Base-by-base conservation (phyloP, 1,140 invertebrate genomes). In the Drosophila yakuba region DNA sequence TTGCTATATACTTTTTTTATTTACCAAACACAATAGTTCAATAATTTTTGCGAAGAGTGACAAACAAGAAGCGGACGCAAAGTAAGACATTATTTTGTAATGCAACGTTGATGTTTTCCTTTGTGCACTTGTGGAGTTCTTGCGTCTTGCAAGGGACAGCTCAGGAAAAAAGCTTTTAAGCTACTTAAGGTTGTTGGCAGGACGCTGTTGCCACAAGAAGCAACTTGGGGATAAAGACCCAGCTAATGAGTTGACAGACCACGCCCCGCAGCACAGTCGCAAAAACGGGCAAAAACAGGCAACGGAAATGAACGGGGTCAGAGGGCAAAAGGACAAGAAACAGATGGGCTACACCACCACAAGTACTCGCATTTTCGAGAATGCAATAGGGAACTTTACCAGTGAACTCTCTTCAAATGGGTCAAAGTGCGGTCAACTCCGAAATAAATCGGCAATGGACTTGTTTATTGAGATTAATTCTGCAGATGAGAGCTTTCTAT, bases 221-320 rank as follows among this genome's bases (percentile, higher is more conserved):
- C 6, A 2, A 12, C 6, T 14, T 25, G 51, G 57, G 59, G 20
- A 41, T 63, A 45, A 61, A n/a, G 43, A 44, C 38, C 20, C 64
- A 32, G 47, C 64, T 68, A 68, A 68, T 68, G 64, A 68, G 64
- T 68, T 68, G 61, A 68, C 64, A 66, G 61, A 20, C 61, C 64
- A 68, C 64, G 64, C 64, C 64, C 39, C 45, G 4, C 59, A 47
- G 47, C 28, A 47, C 8, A 20, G 56, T 11, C 15, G 12, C 36
- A 32, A 17, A 41, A 52, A 20, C 20, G 20, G 20, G 15, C 8
- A 7, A 11, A 8, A 11, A 14, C 25, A 3, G 25, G 32, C 32
- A 10, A 10, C 32, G 5, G 43, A 32, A 41, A n/a, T 4, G 11
- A 2, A 0, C 5, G 6, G 2, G 28, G n/a, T 17, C 43, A 28